Evolutionary conservation across 2,888 invertebrate genomes (phyloP).

Genomic region (Philopedon plagiatum): DNA sequence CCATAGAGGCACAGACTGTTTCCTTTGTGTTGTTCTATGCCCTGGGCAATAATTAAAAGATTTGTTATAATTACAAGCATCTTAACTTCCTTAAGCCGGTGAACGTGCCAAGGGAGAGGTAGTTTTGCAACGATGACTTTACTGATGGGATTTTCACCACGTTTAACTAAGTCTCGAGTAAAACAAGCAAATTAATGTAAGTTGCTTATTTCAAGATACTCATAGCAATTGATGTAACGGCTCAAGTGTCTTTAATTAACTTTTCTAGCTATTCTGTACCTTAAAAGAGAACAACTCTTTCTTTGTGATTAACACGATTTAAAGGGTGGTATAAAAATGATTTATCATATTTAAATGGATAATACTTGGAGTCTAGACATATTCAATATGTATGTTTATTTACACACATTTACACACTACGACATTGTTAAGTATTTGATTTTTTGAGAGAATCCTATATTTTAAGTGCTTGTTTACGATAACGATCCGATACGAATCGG

Average conservation of each 20-base stretch:
- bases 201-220: slow-evolving; percentile 44
- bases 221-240: slow-evolving; percentile 35
- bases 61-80: slow-evolving; percentile 62
- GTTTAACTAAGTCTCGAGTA: slow-evolving; percentile 43
- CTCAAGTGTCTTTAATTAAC: slow-evolving; percentile 29
- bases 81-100: slow-evolving; percentile 49
- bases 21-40: slow-evolving; percentile 51
- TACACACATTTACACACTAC: no score
- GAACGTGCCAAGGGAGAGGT: slow-evolving; percentile 44
- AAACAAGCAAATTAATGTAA: slow-evolving; percentile 44
- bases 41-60: slow-evolving; percentile 62
- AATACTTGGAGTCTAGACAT: no score
- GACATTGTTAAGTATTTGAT: no score
- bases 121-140: slow-evolving; percentile 45
- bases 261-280: slow-evolving; percentile 15
- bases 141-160: slow-evolving; percentile 44
- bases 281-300: neutral
- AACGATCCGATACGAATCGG: no score
- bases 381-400: no score
- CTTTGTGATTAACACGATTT: no score
- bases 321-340: no score
- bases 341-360: no score
- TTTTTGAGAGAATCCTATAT: no score
- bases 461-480: no score
- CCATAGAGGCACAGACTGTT: slow-evolving; percentile 39